Conservation (phyloP, 2,888 invertebrate species). For the Ochropleura plecta region DNA sequence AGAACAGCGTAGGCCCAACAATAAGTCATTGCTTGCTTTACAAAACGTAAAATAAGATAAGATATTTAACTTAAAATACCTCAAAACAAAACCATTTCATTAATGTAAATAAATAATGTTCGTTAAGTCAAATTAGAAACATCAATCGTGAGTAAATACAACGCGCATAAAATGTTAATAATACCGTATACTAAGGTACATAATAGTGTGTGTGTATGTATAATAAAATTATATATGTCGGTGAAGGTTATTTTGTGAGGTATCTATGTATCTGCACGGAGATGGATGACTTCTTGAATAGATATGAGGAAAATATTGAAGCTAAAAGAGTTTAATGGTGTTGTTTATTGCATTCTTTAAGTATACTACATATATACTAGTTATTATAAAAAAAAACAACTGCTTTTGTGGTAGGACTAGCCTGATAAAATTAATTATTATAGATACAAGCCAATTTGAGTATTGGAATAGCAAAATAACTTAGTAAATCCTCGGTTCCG, state of each 20-base stretch:
- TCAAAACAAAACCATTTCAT: slow-evolving; percentile 8
- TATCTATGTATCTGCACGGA: slow-evolving; percentile 65
- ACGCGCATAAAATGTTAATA: slow-evolving; percentile 56
- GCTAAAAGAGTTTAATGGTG: slow-evolving; percentile 27
- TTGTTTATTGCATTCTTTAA: slow-evolving; percentile 37
- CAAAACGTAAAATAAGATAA: too few species aligned
- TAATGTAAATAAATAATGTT: slow-evolving; percentile 29
- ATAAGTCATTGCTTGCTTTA: too few species aligned
- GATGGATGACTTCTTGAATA: slow-evolving; percentile 67
- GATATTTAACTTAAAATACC: slow-evolving; percentile 17
- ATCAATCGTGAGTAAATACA: slow-evolving; percentile 49
- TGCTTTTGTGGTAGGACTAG: slow-evolving; percentile 6
- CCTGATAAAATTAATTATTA: background rate
- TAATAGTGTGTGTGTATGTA: slow-evolving; percentile 24
- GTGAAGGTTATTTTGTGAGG: slow-evolving; percentile 68
- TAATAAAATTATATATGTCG: slow-evolving; percentile 61
- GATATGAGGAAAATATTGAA: slow-evolving; percentile 67
- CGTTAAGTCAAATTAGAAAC: slow-evolving; percentile 46
- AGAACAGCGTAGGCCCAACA: too few species aligned
- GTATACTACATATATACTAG: slow-evolving; percentile 7
- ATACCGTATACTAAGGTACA: slow-evolving; percentile 35
- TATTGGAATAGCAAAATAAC: background rate
- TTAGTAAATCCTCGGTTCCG: background rate
- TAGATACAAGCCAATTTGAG: background rate
- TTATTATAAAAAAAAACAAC: background rate